Percentiles rank a stretch among this genome's conserved stretches.
These are phyloP conservation scores for Drosophila barbarae DNA, from an alignment of 2,888 invertebrate species.

Conservation along the genomic window DNA sequence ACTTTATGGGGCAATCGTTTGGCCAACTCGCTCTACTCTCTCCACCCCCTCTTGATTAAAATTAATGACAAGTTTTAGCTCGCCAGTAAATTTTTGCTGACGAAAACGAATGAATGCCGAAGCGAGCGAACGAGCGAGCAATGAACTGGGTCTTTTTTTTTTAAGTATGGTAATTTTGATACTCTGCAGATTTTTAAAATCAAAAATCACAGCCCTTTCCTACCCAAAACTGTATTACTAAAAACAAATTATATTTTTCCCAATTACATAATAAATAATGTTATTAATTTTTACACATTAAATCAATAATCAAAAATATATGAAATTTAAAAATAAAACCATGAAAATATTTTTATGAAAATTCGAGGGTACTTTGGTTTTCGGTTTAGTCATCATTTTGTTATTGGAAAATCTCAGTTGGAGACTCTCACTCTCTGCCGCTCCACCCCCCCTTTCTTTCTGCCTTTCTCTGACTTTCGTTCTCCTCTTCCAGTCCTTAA, in stretches of 20 bases:
- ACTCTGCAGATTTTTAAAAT: neutral
- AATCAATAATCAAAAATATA: neutral
- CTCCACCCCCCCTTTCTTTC: neutral
- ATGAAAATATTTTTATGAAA: neutral
- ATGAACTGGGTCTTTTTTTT: conserved; percentile 1
- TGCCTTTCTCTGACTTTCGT: neutral
- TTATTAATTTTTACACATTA: no score
- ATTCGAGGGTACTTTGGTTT: neutral
- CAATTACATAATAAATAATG: no score
- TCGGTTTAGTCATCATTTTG: neutral
- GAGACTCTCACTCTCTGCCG: conserved; percentile 2
- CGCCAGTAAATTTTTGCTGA: conserved; percentile 13
- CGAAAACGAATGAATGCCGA: conserved; percentile 7
- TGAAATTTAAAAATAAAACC: neutral
- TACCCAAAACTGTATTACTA: no score
- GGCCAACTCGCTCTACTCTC: neutral
- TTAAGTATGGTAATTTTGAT: neutral
- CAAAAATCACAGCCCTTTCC: no score
- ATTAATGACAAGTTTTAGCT: conserved; percentile 28
- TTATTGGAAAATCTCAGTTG: conserved; percentile 15
- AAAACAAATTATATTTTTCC: no score
- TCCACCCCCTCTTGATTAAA: conserved; percentile 9
- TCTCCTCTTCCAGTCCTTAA: conserved; percentile 26
- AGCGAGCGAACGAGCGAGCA: neutral
- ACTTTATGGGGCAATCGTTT: conserved; percentile 18